These are phyloP conservation scores for Chelonoidis abingdonii DNA, from an alignment of 2,113 vertebrate species.

Conservation along the genomic window DNA sequence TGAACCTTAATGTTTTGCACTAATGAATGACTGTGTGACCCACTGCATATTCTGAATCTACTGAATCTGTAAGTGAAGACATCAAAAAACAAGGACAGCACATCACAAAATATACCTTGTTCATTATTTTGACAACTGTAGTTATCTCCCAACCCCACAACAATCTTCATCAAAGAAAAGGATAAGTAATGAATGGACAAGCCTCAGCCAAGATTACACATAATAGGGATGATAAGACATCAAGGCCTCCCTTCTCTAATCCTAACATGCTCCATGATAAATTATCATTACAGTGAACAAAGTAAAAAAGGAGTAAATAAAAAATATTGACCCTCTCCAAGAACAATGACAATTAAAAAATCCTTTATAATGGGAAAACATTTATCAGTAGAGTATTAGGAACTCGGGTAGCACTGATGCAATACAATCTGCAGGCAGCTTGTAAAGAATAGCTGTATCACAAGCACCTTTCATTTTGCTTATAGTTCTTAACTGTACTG, in stretches of 20 bases:
- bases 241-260: not conserved
- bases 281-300: not conserved
- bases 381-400: not conserved
- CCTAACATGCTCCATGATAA: not conserved
- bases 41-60: slow-evolving; percentile 55
- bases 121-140: slow-evolving; percentile 6
- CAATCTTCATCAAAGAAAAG: not conserved
- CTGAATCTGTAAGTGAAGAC: slow-evolving; percentile 64
- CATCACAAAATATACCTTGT: slow-evolving; percentile 44
- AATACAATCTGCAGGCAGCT: not conserved
- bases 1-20: slow-evolving; percentile 55
- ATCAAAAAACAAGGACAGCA: slow-evolving; percentile 52
- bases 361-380: not conserved
- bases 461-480: fast-evolving
- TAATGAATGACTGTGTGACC: slow-evolving; percentile 45
- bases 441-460: not conserved
- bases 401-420: not conserved
- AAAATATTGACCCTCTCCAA: not conserved
- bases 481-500: fast-evolving
- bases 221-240: not conserved
- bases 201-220: not conserved
- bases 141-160: not conserved
- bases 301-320: not conserved
- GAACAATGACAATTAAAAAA: not conserved
- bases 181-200: not conserved